Base-by-base conservation (phyloP, 2,888 invertebrate genomes). In the Cremastinae sp. region DNA sequence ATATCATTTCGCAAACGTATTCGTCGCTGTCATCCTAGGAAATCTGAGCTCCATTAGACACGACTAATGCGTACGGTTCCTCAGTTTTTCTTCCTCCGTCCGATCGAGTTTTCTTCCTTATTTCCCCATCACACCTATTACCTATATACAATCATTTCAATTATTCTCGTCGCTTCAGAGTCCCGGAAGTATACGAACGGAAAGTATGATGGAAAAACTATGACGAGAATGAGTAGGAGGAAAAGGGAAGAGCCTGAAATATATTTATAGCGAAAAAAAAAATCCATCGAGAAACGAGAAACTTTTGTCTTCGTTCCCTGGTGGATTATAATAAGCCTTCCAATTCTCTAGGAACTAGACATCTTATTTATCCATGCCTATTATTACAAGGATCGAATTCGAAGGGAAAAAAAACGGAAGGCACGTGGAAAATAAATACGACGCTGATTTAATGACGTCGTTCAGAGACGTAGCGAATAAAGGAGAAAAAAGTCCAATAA, bases 291-390 rank as follows among this genome's bases (percentile, higher is more conserved):
- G 53, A 28, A 8, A 3, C 18, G 49, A 49, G 53, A 70, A 35
- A 14, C 41, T 43, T 43, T 12, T 18, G 49, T 59, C 49, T 53
- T 12, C 20, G 16, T 55, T 43, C 43, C 35, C 61, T 28, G 35
- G 35, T 43, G 61, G 16, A 61, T 70, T 53, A 70, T 53, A 28
- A 28, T 28, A 43, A 70, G 53, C 53, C 53, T 70, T 5, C 14
- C n/a, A 14, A 53, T 47, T 61, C 61, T 61, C 59, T 14, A 16
- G 18, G 14, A 14, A n/a, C 55, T 45, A 45, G 45, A 55, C 39
- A 20, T 62, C 35, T 53, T 45, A 62, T 53, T 43, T 62, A 3
- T 39, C 39, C 37, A 37, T 39, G 28, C 39, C 9, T 18, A 55
- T 61, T 55, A 49, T 55, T 61, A 61, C 41, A 55, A 61, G 35